These are phyloP conservation scores for Bradypodion ventrale DNA, from an alignment of 2,797 vertebrate species.

Conservation along the genomic window DNA sequence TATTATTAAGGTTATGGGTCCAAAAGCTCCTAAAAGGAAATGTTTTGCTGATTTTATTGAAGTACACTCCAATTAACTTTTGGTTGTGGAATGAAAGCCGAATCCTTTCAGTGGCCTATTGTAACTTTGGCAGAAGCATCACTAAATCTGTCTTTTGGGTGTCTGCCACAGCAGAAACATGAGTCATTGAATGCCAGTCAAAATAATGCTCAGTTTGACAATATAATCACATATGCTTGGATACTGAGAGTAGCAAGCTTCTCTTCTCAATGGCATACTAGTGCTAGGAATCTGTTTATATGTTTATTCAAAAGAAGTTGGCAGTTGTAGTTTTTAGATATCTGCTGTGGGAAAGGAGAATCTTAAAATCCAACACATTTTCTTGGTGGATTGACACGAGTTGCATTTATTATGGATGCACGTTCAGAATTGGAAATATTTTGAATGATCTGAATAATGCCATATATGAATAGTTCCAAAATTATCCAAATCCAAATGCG, in stretches of 20 bases:
- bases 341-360: not conserved
- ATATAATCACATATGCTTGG: constrained; percentile 29
- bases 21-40: constrained; percentile 12
- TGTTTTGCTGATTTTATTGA: not conserved
- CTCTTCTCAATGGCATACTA: constrained; percentile 4
- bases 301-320: constrained; percentile 4
- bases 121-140: constrained; percentile 5
- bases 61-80: not conserved
- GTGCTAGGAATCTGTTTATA: not conserved
- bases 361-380: not conserved
- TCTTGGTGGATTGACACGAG: not conserved
- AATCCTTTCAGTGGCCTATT: not conserved
- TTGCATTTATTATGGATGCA: constrained; percentile 6
- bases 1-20: not conserved
- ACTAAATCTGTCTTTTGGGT: constrained; percentile 10
- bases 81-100: not conserved
- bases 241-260: constrained; percentile 30
- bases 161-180: constrained; percentile 26
- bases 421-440: too few species aligned
- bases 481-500: too few species aligned
- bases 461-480: too few species aligned
- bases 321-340: not conserved
- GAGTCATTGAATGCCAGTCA: constrained; percentile 21
- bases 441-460: too few species aligned
- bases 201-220: constrained; percentile 47